Conservation (phyloP, 2,888 invertebrate species). For the Leptopilina drosophilae region DNA sequence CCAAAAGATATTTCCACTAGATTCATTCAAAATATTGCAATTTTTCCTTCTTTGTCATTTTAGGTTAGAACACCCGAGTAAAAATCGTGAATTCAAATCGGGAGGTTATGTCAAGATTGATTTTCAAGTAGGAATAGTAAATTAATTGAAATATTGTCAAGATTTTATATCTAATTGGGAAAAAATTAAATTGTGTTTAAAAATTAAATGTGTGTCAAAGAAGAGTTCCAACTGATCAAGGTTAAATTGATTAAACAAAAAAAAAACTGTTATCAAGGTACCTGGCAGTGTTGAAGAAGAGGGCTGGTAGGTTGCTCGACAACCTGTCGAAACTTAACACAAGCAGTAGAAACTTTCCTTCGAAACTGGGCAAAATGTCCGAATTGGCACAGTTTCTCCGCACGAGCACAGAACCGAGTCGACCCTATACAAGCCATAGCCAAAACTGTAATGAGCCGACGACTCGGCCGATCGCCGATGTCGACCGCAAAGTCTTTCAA, state of each 20-base stretch:
- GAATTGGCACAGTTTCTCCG: slow-evolving; percentile 90
- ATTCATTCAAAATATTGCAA: neutral
- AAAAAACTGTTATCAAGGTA: slow-evolving; percentile 54
- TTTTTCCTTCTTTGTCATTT: neutral
- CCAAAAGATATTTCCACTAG: neutral
- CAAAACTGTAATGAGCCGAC: slow-evolving; percentile 81
- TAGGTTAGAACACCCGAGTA: slow-evolving; percentile 1
- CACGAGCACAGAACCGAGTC: slow-evolving; percentile 87
- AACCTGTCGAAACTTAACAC: slow-evolving; percentile 84
- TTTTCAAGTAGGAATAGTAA: neutral
- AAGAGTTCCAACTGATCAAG: too few species aligned
- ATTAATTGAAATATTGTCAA: too few species aligned
- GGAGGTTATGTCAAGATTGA: neutral
- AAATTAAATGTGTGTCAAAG: too few species aligned
- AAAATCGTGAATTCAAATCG: neutral
- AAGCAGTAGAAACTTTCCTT: slow-evolving; percentile 83
- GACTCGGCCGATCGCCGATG: slow-evolving; percentile 67
- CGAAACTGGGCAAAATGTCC: slow-evolving; percentile 81
- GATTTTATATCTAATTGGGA: too few species aligned
- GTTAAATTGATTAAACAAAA: neutral
- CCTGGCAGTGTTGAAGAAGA: slow-evolving; percentile 77
- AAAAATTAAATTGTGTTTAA: too few species aligned
- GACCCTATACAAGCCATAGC: slow-evolving; percentile 91
- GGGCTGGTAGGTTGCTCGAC: slow-evolving; percentile 78
- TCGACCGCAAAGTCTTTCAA: slow-evolving; percentile 68